Base-by-base conservation (phyloP, 2,888 invertebrate genomes). In the Dilophus febrilis region DNA sequence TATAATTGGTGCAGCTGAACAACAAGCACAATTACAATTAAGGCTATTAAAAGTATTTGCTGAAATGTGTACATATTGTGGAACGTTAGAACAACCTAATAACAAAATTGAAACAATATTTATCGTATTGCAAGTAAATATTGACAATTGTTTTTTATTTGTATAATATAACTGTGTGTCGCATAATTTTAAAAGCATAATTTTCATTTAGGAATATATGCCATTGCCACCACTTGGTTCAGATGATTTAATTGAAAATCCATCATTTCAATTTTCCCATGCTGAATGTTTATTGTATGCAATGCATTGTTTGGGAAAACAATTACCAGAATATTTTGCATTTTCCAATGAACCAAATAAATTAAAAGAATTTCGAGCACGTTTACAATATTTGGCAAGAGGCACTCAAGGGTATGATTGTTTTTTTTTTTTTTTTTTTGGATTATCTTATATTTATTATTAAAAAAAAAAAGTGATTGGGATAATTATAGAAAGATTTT, bases 351-450 rank as follows among this genome's bases (percentile, higher is more conserved):
- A 84, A 52, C 75, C 78, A 11, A 61, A 65, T 11, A 70, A 74
- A 49, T 65, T 91, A 8, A 91, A 90, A 59, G 87, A 91, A 52
- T 82, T 94, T 51, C 74, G 86, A 46, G 64, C 81, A 34, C 72
- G 94, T 48, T 65, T 95, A 44, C 90, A 91, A 58, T 94, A 90
- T 61, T 84, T 94, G 54, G 90, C 92, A 1, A 71, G 91, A 44
- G 82, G 88, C 26, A 85, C 88, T 43, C 90, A 91, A 64, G 88
- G 85, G 45, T 91, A 67, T 48, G 64, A 65, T 7, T 6, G n/a
- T n/a, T n/a, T n/a, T n/a, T n/a, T n/a, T n/a, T n/a, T 12, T 65
- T 70, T 57, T 67, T 66, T 57, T 44, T 42, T 42, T 16, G 13
- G 14, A 34, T 16, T 13, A 27, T 38, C 12, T 36, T 18, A 26